phyloP scores from a whole-genome alignment of 2,113 vertebrate genomes.

The Tretioscincus oriximinensis region DNA sequence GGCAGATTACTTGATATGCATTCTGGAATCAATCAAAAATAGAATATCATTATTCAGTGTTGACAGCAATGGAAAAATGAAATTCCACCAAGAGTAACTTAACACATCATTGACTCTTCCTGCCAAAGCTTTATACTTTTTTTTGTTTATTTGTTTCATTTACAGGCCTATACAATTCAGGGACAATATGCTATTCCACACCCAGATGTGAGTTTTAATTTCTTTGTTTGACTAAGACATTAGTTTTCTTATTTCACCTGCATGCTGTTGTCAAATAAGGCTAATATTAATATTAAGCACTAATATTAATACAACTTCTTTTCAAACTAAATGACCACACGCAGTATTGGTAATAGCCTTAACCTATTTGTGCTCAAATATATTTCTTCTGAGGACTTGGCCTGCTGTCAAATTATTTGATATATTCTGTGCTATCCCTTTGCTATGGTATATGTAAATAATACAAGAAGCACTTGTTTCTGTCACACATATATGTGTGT shows the following conservation, averaged over 20 bases:
- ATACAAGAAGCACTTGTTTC: background rate
- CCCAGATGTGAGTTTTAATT: slow-evolving; percentile 89
- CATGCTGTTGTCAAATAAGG: slow-evolving; percentile 74
- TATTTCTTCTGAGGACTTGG: slow-evolving; percentile 76
- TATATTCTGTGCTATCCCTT: slow-evolving; percentile 62
- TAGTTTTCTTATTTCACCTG: slow-evolving; percentile 64
- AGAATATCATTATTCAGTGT: background rate
- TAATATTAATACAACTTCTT: slow-evolving; percentile 85
- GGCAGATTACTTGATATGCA: background rate
- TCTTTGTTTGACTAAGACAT: slow-evolving; percentile 51
- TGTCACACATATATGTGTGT: background rate
- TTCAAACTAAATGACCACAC: slow-evolving; percentile 55
- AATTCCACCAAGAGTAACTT: background rate
- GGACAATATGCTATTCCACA: slow-evolving; percentile 98
- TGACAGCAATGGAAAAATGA: background rate
- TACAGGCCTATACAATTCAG: slow-evolving; percentile 98
- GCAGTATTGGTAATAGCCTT: slow-evolving; percentile 63
- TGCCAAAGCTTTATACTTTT: background rate
- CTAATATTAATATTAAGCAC: slow-evolving; percentile 89
- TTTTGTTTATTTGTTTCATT: slow-evolving; percentile 49
- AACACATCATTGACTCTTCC: accelerated
- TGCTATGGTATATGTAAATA: background rate
- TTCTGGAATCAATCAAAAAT: background rate
- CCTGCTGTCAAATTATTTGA: slow-evolving; percentile 71
- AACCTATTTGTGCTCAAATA: slow-evolving; percentile 66